Evolutionary conservation across 2,888 invertebrate species (phyloP).

Genomic region (Sisyra nigra): DNA sequence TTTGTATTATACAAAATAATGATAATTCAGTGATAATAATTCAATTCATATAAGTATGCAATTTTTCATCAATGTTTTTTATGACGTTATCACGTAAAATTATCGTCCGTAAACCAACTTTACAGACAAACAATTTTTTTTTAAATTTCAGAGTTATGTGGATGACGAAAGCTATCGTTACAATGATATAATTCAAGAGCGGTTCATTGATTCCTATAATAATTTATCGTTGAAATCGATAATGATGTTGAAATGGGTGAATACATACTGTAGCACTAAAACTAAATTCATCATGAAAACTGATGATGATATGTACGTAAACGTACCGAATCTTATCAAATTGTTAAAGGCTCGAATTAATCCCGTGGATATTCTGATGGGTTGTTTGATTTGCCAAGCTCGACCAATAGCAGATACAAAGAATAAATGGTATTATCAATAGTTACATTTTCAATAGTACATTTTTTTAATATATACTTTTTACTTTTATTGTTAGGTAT

Average conservation of each 20-base stretch:
- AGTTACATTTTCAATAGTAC: background rate
- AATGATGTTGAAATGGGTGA: slow-evolving; percentile 70
- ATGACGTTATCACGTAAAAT: no score
- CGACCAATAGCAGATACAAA: slow-evolving; percentile 53
- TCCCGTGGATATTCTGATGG: slow-evolving; percentile 40
- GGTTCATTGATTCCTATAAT: slow-evolving; percentile 69
- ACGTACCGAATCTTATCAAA: slow-evolving; percentile 47
- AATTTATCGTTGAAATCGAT: slow-evolving; percentile 75
- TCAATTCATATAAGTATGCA: no score
- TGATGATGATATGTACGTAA: slow-evolving; percentile 77
- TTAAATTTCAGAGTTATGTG: slow-evolving; percentile 36
- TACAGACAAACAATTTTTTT: background rate
- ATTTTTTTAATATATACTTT: background rate
- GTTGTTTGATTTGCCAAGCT: slow-evolving; percentile 64
- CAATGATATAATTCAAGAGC: slow-evolving; percentile 69
- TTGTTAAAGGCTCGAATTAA: slow-evolving; percentile 18
- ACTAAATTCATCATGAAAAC: slow-evolving; percentile 57
- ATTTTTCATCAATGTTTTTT: no score
- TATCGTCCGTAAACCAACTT: background rate
- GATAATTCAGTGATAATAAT: no score
- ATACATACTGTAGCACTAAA: slow-evolving; percentile 40
- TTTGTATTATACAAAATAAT: no score
- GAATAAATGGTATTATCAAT: slow-evolving; percentile 53
- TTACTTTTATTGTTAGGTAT: slow-evolving; percentile 34
- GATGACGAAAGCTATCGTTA: slow-evolving; percentile 47